A percentile compares a stretch with the other conserved stretches of the same genome.
Evolutionary conservation across 1,140 invertebrate genomes (phyloP).

Genomic region (Chelonus insularis): DNA sequence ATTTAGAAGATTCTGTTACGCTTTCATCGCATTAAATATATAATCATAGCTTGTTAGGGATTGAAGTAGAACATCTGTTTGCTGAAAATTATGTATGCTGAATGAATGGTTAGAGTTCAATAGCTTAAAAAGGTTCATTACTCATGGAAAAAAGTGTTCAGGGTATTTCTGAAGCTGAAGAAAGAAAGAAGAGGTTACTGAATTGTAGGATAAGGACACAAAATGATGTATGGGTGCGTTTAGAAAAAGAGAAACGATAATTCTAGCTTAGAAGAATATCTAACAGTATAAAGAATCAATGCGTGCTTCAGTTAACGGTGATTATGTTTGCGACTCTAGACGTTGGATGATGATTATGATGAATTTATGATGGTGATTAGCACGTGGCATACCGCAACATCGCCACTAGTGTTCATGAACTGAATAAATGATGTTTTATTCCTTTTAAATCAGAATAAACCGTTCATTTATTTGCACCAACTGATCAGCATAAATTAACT

Average conservation of each 20-base stretch:
- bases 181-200: too few relatives aligned
- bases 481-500: not conserved
- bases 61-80: not conserved
- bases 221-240: too few relatives aligned
- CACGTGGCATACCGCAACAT: conserved; percentile 39
- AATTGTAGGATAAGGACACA: too few relatives aligned
- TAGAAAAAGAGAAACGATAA: not conserved
- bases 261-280: not conserved
- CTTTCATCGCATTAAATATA: not conserved
- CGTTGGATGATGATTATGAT: conserved; percentile 44
- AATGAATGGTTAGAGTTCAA: too few relatives aligned
- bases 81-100: too few relatives aligned
- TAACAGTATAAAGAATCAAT: conserved; percentile 6
- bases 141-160: not conserved
- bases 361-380: conserved; percentile 50
- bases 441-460: conserved; percentile 17
- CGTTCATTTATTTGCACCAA: conserved; percentile 9
- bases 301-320: conserved; percentile 38
- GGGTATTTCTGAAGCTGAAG: too few relatives aligned
- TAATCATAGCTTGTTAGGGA: not conserved
- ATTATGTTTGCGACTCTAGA: conserved; percentile 41
- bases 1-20: not conserved
- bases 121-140: too few relatives aligned
- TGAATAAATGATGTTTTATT: conserved; percentile 16
- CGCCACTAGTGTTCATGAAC: conserved; percentile 41